Base-by-base conservation (phyloP, 2,113 vertebrate genomes). In the Apteryx mantelli region DNA sequence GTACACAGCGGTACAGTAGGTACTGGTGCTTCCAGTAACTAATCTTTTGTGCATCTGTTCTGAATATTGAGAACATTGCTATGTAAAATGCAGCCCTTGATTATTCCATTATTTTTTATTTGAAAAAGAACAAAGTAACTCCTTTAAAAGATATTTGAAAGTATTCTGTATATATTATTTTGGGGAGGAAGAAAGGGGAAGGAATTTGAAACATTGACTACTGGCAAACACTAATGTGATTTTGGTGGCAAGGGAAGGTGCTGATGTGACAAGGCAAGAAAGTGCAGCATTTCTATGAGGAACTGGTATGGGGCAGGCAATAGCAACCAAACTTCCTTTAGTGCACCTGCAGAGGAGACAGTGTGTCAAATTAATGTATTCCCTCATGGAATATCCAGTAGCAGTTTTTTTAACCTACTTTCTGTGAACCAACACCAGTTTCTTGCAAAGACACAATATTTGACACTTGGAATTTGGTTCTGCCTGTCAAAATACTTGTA, bases 31-130 rank as follows among this genome's bases (percentile, higher is more conserved):
- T 75, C 55, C 28, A 83, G 60, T 36, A 82, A 61, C 44, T 64
- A 28, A 70, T 50, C 36, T 56, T 89, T 79, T 58, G 56, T 70
- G 40, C 19, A 1, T 42, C 25, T 58, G 42, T 91, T 90, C 55
- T 50, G 69, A 46, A 75, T 74, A 61, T 36, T 76, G 70, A 91
- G 42, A 71, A n/a, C 0, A 65, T 82, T 91, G 82, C 73, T 58
- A 89, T 44, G 44, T 75, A 92, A 76, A 84, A 75, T 58, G 19
- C 4, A 16, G 19, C 16, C 46, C 28, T 20, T 74, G n/a, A 91
- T 88, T 96, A 70, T 92, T 96, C 60, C 38, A 55, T 96, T 89
- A 53, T 16, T 44, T 11, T 36, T 96, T 24, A 26, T 69, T 88
- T 91, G 50, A 25, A 90, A 70, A 78, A 8, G 32, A 95, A 48